Evolutionary conservation across 2,888 invertebrate species (phyloP).

Genomic region (Phalangium opilio): DNA sequence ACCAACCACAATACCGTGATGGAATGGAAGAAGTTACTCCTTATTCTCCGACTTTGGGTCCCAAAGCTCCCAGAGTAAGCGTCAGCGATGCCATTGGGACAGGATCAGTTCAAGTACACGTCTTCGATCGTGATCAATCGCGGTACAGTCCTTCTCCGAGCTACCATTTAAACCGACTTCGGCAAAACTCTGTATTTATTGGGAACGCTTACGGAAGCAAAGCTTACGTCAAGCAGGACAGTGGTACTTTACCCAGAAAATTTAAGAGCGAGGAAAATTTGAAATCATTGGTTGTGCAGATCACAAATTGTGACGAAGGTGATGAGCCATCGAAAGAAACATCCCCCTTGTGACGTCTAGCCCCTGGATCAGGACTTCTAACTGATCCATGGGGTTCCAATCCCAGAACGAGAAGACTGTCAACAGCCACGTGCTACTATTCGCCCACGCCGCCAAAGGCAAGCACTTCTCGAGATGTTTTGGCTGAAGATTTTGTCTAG

Average conservation of each 20-base stretch:
- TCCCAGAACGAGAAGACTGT: too few species aligned
- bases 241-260: conserved; percentile 49
- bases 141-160: conserved; percentile 7
- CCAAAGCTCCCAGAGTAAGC: conserved; percentile 35
- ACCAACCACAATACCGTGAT: conserved; percentile 76
- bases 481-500: too few species aligned
- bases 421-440: too few species aligned
- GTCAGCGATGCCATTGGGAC: conserved; percentile 23
- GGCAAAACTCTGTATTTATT: conserved; percentile 76
- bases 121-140: conserved; percentile 4
- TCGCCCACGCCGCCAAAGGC: too few species aligned
- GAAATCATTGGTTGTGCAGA: conserved; percentile 42
- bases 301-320: not conserved
- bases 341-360: too few species aligned
- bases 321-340: too few species aligned
- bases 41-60: conserved; percentile 42
- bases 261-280: conserved; percentile 71
- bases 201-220: conserved; percentile 31
- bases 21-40: conserved; percentile 42
- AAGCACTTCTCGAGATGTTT: too few species aligned
- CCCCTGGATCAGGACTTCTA: too few species aligned
- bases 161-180: conserved; percentile 32
- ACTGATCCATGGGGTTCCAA: too few species aligned
- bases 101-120: conserved; percentile 6
- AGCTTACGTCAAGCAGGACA: conserved; percentile 40